Evolutionary conservation across 1,140 invertebrate genomes (phyloP).

Genomic region (Cydia strobilella): DNA sequence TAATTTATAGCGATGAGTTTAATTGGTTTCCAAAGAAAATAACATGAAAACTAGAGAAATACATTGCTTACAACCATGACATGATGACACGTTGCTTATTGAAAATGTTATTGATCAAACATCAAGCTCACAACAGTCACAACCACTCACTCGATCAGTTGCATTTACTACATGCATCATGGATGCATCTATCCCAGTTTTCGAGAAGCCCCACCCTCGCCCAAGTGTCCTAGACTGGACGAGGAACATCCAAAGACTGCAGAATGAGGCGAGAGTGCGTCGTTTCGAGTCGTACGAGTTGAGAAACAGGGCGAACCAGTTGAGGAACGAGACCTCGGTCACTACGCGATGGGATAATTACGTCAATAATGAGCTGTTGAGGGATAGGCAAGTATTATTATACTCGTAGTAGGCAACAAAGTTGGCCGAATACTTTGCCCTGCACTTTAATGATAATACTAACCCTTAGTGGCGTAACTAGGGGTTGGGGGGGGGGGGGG

Average conservation of each 20-base stretch:
- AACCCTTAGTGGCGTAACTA: too few species aligned
- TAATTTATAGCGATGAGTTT: too few species aligned
- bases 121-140: too few species aligned
- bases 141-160: background rate
- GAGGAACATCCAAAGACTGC: slow-evolving; percentile 84
- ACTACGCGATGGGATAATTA: slow-evolving; percentile 92
- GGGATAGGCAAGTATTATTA: slow-evolving; percentile 81
- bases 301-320: slow-evolving; percentile 85
- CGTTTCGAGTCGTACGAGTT: slow-evolving; percentile 84
- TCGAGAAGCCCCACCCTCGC: slow-evolving; percentile 85
- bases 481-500: too few species aligned
- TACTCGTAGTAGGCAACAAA: too few species aligned
- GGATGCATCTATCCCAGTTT: slow-evolving; percentile 77
- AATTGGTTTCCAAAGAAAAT: background rate
- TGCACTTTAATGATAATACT: too few species aligned
- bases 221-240: slow-evolving; percentile 88
- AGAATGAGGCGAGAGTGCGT: slow-evolving; percentile 83
- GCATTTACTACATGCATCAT: slow-evolving; percentile 40
- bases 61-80: background rate
- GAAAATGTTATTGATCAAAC: slow-evolving; percentile 36
- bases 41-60: background rate
- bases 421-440: too few species aligned
- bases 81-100: background rate
- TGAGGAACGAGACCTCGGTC: slow-evolving; percentile 89
- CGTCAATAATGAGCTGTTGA: slow-evolving; percentile 87